Percentiles rank a stretch among this genome's conserved stretches.
Evolutionary conservation across 2,797 vertebrate genomes (phyloP).

Genomic region (Coregonus sp.): DNA sequence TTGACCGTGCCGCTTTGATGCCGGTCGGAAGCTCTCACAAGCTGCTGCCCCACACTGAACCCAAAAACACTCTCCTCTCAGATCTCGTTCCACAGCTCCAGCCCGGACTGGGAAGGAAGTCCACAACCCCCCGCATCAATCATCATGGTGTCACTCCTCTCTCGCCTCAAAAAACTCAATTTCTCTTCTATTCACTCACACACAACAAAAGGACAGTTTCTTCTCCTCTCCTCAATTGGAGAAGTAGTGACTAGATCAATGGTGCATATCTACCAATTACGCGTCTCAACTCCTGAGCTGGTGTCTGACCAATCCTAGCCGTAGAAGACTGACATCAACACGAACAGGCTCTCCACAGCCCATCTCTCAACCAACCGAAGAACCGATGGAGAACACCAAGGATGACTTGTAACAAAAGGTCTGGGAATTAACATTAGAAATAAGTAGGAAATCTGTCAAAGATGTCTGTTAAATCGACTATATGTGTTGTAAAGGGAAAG

Average conservation of each 20-base stretch:
- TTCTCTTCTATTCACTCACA: neutral
- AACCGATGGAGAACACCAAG: neutral
- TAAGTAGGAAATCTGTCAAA: slow-evolving; percentile 7
- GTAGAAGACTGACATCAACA: neutral
- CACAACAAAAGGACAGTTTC: neutral
- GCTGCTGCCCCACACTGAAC: slow-evolving; percentile 7
- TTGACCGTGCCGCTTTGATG: slow-evolving; percentile 13
- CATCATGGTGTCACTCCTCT: neutral
- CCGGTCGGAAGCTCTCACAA: neutral
- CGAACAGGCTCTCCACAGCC: neutral
- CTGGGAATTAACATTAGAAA: neutral
- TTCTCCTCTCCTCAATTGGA: neutral
- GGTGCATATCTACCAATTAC: slow-evolving; percentile 2
- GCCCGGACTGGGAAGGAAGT: neutral
- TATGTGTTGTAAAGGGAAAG: neutral
- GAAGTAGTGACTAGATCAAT: neutral
- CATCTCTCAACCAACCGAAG: neutral
- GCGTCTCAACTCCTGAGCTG: neutral
- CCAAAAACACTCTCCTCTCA: slow-evolving; percentile 7
- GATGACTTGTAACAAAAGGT: neutral
- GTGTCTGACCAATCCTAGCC: neutral
- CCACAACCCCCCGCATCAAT: neutral
- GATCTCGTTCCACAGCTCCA: slow-evolving; percentile 8
- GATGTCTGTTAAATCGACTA: slow-evolving; percentile 3
- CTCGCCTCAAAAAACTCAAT: neutral